phyloP scores from a whole-genome alignment of 2,113 vertebrate species.

The Falcunculus frontatus region DNA sequence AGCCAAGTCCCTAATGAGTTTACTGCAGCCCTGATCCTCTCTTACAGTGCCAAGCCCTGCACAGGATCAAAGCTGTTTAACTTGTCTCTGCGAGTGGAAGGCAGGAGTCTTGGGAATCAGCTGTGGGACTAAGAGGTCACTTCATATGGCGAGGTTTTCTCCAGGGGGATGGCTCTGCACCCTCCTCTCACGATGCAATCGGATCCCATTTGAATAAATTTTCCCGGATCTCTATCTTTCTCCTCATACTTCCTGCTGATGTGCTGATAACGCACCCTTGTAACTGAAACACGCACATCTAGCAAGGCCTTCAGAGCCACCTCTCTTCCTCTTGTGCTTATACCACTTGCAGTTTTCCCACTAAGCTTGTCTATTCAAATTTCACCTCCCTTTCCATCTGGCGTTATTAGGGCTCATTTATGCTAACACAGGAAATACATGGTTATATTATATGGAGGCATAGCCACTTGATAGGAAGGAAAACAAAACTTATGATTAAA shows the following conservation, averaged over 20 bases:
- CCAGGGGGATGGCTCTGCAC: background rate
- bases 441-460: background rate
- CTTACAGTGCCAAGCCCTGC: background rate
- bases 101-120: background rate
- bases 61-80: background rate
- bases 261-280: accelerated
- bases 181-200: background rate
- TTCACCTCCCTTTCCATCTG: background rate
- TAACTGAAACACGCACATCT: background rate
- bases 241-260: background rate
- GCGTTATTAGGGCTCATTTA: background rate
- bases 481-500: background rate
- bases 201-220: background rate
- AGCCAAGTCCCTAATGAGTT: background rate
- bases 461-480: background rate
- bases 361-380: background rate
- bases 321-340: background rate
- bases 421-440: background rate
- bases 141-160: background rate
- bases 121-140: background rate
- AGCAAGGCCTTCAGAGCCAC: background rate
- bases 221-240: background rate
- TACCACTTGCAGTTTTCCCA: background rate
- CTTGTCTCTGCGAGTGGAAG: background rate
- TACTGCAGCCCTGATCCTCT: background rate